Evolutionary conservation across 2,888 invertebrate genomes (phyloP), one percentile per base, ranked within the genome.

Genomic region (Holacanthella duospinosa): DNA sequence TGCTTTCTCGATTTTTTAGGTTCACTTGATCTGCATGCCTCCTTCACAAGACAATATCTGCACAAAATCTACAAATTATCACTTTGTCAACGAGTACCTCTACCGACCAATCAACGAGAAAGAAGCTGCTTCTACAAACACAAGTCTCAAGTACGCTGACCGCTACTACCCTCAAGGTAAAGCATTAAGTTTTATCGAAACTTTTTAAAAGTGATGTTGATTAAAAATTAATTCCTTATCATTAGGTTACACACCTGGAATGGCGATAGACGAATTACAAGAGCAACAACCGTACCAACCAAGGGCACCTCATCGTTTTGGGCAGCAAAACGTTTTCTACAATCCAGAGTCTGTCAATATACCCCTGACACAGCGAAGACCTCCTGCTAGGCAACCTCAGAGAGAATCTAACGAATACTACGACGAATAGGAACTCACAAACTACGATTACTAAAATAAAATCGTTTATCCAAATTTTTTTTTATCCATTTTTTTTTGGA

Each of bases 1-100:
- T n/a, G n/a, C n/a, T n/a, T n/a, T 21, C 4, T n/a, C 12, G 16
- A n/a, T 21, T 21, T 81, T 21, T 21, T 21, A 92, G 86, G 90
- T 93, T 19, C 93, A 93, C 76, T 79, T 93, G 67, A 93, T 93
- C 77, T 93, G 93, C 79, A 92, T 93, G 88, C 92, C 92, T 2
- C 90, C 91, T 2, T 87, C 86, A 28, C 86, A 86, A 64, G 93
- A 93, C 75, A 92, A 88, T 78, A 90, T 87, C 74, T 93, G 93
- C 79, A 86, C 88, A 74, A 64, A 88, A 77, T 92, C 92, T 0
- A 86, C 89, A 6, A 88, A 90, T 75, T 93, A 86, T 77, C 91
- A 92, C 77, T 90, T 93, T 76, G 91, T 93, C 71, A 93, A 93
- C 77, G 93, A 93, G 70, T 93, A 90, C 77, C 81, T 93, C 27